Evolutionary conservation across 2,888 invertebrate species (phyloP).

Genomic region (Apodemia mormo): DNA sequence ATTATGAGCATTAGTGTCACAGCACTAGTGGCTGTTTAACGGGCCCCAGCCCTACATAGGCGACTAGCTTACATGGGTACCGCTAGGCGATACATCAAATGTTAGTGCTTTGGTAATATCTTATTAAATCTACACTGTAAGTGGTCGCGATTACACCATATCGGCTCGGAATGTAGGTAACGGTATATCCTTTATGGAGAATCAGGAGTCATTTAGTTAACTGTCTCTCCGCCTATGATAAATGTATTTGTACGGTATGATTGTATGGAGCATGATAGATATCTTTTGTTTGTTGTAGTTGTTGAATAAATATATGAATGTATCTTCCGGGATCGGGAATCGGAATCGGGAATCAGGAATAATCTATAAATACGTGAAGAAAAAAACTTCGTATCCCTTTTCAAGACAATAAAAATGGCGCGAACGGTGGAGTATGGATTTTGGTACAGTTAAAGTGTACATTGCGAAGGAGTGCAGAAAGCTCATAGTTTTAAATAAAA

Average conservation of each 20-base stretch:
- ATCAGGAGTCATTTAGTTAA: constrained; percentile 28
- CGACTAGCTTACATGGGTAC: constrained; percentile 60
- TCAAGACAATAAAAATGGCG: too few species aligned
- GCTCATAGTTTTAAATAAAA: too few species aligned
- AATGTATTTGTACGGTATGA: constrained; percentile 13
- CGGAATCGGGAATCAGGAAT: too few species aligned
- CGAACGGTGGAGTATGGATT: too few species aligned
- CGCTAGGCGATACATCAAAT: constrained; percentile 77
- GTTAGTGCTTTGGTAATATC: constrained; percentile 56
- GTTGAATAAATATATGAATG: background rate
- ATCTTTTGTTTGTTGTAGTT: background rate
- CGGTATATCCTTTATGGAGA: constrained; percentile 46
- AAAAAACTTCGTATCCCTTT: too few species aligned
- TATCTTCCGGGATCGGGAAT: too few species aligned
- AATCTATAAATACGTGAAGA: too few species aligned
- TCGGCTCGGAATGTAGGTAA: constrained; percentile 58
- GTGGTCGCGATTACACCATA: constrained; percentile 56
- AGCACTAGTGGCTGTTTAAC: constrained; percentile 62
- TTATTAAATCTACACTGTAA: constrained; percentile 54
- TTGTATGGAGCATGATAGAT: background rate
- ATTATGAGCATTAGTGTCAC: constrained; percentile 30
- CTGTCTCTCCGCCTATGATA: constrained; percentile 21
- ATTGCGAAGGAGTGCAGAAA: too few species aligned
- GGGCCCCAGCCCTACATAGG: constrained; percentile 69
- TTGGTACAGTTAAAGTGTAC: too few species aligned